A percentile compares a stretch with the other conserved stretches of the same genome.
Evolutionary conservation across 2,888 invertebrate genomes (phyloP).

Genomic region (Lithosia quadra): DNA sequence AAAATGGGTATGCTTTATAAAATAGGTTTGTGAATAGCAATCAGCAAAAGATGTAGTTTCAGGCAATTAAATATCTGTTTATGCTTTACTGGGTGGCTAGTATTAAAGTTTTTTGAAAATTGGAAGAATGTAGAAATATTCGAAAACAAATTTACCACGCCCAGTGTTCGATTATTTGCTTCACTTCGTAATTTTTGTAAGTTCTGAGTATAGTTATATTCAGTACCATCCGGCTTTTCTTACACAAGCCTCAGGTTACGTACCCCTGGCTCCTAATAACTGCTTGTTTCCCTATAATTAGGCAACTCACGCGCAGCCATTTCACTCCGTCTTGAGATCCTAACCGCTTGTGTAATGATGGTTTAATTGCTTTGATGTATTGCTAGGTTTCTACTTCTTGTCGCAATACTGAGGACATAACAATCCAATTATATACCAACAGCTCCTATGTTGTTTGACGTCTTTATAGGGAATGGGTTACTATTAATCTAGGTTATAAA

Average conservation of each 20-base stretch:
- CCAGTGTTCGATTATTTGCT: not conserved
- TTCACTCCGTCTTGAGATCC: conserved; percentile 26
- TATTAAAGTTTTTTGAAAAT: too few relatives aligned
- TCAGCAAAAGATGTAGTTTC: too few relatives aligned
- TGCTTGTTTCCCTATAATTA: conserved; percentile 41
- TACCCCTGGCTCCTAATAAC: conserved; percentile 19
- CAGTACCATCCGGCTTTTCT: not conserved
- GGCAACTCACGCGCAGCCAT: conserved; percentile 33
- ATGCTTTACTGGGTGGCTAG: too few relatives aligned
- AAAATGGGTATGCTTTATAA: too few relatives aligned
- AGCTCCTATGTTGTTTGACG: conserved; percentile 7
- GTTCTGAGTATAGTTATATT: too few relatives aligned
- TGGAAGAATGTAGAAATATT: too few relatives aligned
- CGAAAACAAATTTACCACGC: not conserved
- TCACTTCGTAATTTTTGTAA: too few relatives aligned
- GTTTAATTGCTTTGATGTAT: conserved; percentile 29
- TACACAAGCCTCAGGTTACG: conserved; percentile 8
- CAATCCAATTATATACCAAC: conserved; percentile 12
- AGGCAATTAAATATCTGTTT: too few relatives aligned
- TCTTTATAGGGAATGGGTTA: not conserved
- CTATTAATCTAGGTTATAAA: not conserved
- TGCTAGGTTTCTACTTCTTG: conserved; percentile 26
- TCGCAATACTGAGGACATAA: conserved; percentile 17
- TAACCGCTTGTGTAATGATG: conserved; percentile 30
- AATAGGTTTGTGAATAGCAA: too few relatives aligned